A percentile compares a stretch with the other conserved stretches of the same genome.
These are phyloP conservation scores for Macrocentrus cingulum DNA, from an alignment of 1,140 invertebrate species.

Conservation along the genomic window DNA sequence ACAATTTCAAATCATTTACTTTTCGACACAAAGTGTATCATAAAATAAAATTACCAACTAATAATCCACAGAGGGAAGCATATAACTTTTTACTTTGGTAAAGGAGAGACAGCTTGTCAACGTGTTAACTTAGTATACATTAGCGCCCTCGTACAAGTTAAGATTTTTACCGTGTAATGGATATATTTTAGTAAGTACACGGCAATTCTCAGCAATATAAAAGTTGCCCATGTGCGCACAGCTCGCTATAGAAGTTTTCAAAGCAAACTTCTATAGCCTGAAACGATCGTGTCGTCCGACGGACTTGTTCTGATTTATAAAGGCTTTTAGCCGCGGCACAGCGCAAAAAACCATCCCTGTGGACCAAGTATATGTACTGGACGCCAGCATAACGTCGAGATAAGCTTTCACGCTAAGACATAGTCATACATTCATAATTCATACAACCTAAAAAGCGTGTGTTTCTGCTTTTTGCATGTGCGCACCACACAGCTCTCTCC, in stretches of 20 bases:
- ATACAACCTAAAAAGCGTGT: background rate
- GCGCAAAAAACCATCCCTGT: constrained; percentile 45
- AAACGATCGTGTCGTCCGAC: constrained; percentile 42
- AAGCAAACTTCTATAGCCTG: constrained; percentile 37
- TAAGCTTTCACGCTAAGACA: constrained; percentile 22
- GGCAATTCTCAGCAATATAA: too few species aligned
- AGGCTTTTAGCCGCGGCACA: constrained; percentile 50
- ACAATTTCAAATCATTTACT: too few species aligned
- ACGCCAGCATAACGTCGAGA: constrained; percentile 17
- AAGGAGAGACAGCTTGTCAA: too few species aligned
- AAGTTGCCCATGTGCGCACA: background rate
- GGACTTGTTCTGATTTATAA: constrained; percentile 55
- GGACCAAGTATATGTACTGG: constrained; percentile 7
- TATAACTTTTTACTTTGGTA: too few species aligned
- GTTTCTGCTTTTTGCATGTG: background rate
- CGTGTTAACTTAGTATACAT: too few species aligned
- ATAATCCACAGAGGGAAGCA: too few species aligned
- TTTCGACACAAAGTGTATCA: too few species aligned
- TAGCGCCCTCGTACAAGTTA: too few species aligned
- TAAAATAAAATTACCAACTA: too few species aligned
- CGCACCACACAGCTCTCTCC: background rate
- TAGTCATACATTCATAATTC: constrained; percentile 16
- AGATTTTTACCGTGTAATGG: too few species aligned
- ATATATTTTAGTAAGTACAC: too few species aligned
- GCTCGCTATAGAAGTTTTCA: constrained; percentile 29